Percentiles rank a stretch among this genome's conserved stretches.
Conservation (phyloP, 1,140 invertebrate species). For the Zaprionus ornatus region DNA sequence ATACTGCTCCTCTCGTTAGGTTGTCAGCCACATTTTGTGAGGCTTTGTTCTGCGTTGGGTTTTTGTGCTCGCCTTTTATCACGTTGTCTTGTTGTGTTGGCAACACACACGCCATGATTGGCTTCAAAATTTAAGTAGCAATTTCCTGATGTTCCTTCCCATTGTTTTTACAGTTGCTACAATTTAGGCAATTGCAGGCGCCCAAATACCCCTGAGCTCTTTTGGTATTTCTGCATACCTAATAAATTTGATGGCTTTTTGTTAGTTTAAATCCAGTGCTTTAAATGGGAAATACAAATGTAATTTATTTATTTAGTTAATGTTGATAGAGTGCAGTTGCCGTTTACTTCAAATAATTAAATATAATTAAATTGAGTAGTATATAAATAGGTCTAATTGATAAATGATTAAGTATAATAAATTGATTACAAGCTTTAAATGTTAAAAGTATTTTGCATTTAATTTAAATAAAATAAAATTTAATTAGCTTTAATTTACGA, state of each 20-base stretch:
- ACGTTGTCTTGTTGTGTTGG: slow-evolving; percentile 54
- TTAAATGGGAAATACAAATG: too few species aligned
- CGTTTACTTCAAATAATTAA: too few species aligned
- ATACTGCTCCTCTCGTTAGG: slow-evolving; percentile 16
- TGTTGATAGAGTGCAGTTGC: too few species aligned
- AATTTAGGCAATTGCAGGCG: background rate
- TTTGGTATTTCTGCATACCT: too few species aligned
- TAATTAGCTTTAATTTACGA: background rate
- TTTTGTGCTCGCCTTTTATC: slow-evolving; percentile 51
- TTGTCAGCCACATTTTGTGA: slow-evolving; percentile 63
- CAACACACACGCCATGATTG: slow-evolving; percentile 59
- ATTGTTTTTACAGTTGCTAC: slow-evolving; percentile 15
- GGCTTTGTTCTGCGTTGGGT: slow-evolving; percentile 53
- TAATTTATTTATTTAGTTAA: too few species aligned
- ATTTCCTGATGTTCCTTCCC: slow-evolving; percentile 59
- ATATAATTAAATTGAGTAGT: too few species aligned
- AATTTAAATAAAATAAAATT: background rate
- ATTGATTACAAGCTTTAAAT: too few species aligned
- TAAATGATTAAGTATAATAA: too few species aligned
- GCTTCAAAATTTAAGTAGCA: slow-evolving; percentile 79
- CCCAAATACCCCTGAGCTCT: too few species aligned
- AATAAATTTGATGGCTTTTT: too few species aligned
- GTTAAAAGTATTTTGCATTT: background rate
- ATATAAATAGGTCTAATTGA: too few species aligned
- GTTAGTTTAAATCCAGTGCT: too few species aligned